Evolutionary conservation across 2,797 vertebrate genomes (phyloP).

Genomic region (Myioborus melanocephalus): DNA sequence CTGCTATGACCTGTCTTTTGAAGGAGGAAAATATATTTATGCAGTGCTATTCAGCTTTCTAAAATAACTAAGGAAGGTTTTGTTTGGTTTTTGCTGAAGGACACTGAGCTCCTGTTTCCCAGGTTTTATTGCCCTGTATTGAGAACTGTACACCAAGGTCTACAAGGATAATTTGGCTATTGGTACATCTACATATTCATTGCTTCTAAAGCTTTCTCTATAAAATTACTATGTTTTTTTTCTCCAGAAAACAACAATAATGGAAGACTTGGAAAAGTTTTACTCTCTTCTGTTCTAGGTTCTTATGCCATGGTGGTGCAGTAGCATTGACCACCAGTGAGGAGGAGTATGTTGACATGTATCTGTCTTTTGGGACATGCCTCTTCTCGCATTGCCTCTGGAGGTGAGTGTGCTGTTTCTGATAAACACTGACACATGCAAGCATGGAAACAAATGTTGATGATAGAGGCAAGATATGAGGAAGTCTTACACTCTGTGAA

Average conservation of each 20-base stretch:
- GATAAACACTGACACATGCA: neutral
- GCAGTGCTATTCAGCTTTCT: neutral
- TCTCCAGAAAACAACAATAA: neutral
- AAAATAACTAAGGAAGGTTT: slow-evolving; percentile 13
- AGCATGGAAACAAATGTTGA: neutral
- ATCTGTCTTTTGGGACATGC: neutral
- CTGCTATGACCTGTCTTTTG: slow-evolving; percentile 39
- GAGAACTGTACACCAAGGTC: neutral
- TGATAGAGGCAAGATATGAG: neutral
- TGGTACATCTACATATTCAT: neutral
- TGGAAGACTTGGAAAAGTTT: neutral
- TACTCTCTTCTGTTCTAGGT: neutral
- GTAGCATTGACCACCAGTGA: neutral
- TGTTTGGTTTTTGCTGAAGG: neutral
- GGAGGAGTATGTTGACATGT: neutral
- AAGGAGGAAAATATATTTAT: slow-evolving; percentile 17
- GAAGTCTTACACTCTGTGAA: neutral
- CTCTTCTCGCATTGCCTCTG: neutral
- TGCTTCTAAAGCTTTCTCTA: neutral
- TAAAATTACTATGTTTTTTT: neutral
- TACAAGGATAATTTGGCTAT: neutral
- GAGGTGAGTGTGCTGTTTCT: neutral
- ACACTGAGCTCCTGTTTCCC: neutral
- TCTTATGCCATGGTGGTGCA: neutral
- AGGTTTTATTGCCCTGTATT: neutral